phyloP scores from a whole-genome alignment of 2,797 vertebrate genomes.

The Kryptopterus vitreolus region DNA sequence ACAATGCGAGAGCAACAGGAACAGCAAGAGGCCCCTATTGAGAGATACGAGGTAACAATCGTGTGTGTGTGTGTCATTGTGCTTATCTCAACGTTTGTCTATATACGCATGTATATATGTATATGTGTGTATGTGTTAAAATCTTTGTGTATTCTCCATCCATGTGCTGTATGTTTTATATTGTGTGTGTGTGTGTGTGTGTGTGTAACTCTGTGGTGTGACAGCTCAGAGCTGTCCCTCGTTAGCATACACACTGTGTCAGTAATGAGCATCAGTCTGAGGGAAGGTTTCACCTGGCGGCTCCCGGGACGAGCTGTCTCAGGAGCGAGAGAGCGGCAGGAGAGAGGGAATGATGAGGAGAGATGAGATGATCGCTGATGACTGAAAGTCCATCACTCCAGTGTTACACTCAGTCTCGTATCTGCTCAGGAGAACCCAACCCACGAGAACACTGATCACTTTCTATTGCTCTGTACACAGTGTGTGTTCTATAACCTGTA shows the following conservation, averaged over 20 bases:
- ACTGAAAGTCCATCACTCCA: neutral
- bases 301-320: constrained; percentile 8
- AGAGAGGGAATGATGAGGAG: neutral
- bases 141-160: too few species aligned
- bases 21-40: constrained; percentile 95
- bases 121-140: too few species aligned
- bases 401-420: neutral
- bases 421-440: neutral
- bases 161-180: neutral
- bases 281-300: constrained; percentile 4
- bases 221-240: neutral
- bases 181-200: too few species aligned
- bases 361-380: constrained; percentile 32
- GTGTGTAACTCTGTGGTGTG: constrained; percentile 2
- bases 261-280: constrained; percentile 43
- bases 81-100: too few species aligned
- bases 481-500: too few species aligned
- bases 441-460: neutral
- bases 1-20: constrained; percentile 95
- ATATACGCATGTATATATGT: too few species aligned
- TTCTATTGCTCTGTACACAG: too few species aligned
- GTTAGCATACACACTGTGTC: constrained; percentile 40
- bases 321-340: neutral
- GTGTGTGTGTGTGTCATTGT: neutral
- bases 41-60: constrained; percentile 88